These are phyloP conservation scores for Melipona quadrifasciata DNA, from an alignment of 1,140 invertebrate genomes.

Conservation along the genomic window DNA sequence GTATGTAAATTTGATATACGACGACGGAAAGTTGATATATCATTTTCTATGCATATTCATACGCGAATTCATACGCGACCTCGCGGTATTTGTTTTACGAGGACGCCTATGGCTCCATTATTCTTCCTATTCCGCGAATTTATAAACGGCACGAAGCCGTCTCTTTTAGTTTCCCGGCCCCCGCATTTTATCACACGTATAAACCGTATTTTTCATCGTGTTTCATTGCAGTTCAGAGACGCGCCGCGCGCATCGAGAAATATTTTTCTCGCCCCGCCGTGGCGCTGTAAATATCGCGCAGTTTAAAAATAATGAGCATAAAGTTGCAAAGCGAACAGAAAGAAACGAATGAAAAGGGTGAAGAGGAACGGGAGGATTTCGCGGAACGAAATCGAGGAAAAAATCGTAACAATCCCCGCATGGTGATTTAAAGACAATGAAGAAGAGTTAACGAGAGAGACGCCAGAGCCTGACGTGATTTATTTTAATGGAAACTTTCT, in stretches of 20 bases:
- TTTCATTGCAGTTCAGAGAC: constrained; percentile 7
- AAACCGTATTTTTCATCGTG: not conserved
- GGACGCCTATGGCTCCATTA: constrained; percentile 20
- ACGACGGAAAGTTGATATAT: constrained; percentile 37
- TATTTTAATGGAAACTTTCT: constrained; percentile 14
- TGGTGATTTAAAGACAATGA: not conserved
- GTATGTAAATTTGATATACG: constrained; percentile 49
- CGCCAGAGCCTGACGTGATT: not conserved
- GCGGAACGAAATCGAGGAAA: not conserved
- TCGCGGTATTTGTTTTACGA: constrained; percentile 27
- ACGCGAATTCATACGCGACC: constrained; percentile 15
- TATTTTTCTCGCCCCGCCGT: too few species aligned
- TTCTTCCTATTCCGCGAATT: constrained; percentile 34
- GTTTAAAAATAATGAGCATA: not conserved
- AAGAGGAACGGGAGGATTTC: not conserved
- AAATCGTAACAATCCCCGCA: not conserved
- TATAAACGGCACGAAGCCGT: not conserved
- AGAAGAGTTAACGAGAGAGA: not conserved
- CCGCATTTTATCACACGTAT: not conserved
- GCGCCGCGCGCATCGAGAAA: too few species aligned
- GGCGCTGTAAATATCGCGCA: not conserved
- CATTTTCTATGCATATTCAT: constrained; percentile 49
- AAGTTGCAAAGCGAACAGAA: not conserved
- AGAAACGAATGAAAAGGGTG: not conserved
- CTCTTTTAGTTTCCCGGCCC: not conserved